Conservation (phyloP, 1,140 invertebrate genomes). For the Branchinecta lindahli region DNA sequence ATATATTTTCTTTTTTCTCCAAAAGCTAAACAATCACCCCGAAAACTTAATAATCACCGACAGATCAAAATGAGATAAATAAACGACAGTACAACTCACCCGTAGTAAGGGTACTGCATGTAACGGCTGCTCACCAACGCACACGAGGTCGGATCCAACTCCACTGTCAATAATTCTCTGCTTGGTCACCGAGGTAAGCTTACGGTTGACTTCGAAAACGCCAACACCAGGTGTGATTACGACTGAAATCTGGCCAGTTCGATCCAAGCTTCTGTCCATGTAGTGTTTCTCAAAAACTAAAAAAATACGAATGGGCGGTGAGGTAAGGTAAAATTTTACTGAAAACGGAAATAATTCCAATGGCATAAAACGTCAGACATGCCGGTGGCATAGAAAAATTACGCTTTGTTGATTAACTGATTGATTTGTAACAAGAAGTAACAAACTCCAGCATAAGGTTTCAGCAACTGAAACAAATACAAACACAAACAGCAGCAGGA, state of each 20-base stretch:
- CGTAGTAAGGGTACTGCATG: conserved; percentile 93
- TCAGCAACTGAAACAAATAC: too few relatives aligned
- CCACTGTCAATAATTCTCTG: conserved; percentile 97
- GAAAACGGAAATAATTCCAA: too few relatives aligned
- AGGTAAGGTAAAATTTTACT: too few relatives aligned
- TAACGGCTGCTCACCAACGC: conserved; percentile 95
- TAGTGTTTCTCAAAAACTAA: conserved; percentile 96
- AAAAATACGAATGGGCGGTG: conserved; percentile 26
- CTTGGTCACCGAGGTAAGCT: conserved; percentile 94
- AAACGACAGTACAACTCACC: conserved; percentile 31
- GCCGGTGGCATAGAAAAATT: too few relatives aligned
- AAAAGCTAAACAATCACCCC: too few relatives aligned
- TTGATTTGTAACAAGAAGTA: neutral
- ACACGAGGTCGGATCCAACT: conserved; percentile 74
- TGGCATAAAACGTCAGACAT: too few relatives aligned
- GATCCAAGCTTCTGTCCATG: conserved; percentile 89
- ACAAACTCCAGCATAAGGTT: neutral
- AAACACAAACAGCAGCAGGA: too few relatives aligned
- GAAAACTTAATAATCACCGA: too few relatives aligned
- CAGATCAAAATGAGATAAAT: too few relatives aligned
- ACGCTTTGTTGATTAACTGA: conserved; percentile 10
- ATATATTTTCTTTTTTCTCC: too few relatives aligned
- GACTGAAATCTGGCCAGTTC: conserved; percentile 91
- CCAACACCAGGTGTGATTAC: conserved; percentile 96
- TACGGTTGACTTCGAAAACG: conserved; percentile 91